Conservation (phyloP, 2,888 invertebrate genomes). For the Phanerotoma sp. region DNA sequence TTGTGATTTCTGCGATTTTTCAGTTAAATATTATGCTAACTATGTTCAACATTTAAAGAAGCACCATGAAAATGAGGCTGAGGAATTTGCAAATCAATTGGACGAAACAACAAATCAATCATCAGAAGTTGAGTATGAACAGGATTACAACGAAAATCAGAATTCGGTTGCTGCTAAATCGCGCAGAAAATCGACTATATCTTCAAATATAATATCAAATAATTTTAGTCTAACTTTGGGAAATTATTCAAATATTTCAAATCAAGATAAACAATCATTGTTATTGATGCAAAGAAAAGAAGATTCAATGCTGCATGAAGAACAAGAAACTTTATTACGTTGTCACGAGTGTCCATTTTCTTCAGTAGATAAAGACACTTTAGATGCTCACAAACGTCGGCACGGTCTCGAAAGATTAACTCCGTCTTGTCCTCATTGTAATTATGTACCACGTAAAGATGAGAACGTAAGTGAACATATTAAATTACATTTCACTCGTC, state of each 20-base stretch:
- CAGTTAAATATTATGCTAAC: constrained; percentile 83
- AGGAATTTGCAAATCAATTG: constrained; percentile 60
- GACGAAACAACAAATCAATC: constrained; percentile 48
- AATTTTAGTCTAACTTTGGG: not conserved
- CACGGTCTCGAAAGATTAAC: constrained; percentile 52
- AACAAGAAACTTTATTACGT: constrained; percentile 36
- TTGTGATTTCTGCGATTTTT: constrained; percentile 84
- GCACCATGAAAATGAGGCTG: constrained; percentile 72
- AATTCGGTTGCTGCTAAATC: constrained; percentile 10
- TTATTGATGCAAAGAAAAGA: constrained; percentile 46
- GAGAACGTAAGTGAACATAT: constrained; percentile 50
- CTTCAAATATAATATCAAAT: not conserved
- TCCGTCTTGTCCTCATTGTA: constrained; percentile 51
- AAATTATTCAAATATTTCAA: constrained; percentile 34
- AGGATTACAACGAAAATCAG: constrained; percentile 3
- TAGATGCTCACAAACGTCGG: constrained; percentile 49
- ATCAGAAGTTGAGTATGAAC: constrained; percentile 44
- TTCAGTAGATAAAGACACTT: constrained; percentile 43
- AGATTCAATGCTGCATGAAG: constrained; percentile 24
- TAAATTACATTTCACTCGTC: constrained; percentile 47
- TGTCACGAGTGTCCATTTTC: constrained; percentile 49
- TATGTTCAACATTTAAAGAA: constrained; percentile 80
- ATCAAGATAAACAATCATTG: constrained; percentile 49
- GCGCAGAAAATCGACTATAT: constrained; percentile 31
- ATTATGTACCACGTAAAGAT: constrained; percentile 52